A percentile compares a stretch with the other conserved stretches of the same genome.
Conservation (phyloP, 35 echinoderm and acorn worm species). For the Holothuria glaberrima region DNA sequence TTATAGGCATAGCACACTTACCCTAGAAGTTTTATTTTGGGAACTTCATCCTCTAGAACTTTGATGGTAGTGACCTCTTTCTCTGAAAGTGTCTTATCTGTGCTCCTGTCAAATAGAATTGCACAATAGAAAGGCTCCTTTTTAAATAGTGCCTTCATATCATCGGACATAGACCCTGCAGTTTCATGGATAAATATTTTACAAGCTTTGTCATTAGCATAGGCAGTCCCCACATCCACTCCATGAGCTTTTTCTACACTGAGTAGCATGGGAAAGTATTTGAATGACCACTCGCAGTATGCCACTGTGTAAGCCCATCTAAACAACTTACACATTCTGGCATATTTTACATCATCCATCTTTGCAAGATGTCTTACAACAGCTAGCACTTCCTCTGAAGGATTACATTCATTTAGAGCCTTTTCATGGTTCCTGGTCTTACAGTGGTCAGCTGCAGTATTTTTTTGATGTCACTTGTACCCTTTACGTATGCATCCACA, state of each 20-base stretch:
- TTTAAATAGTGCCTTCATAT: conserved; percentile 20
- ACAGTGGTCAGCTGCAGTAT: conserved; percentile 28
- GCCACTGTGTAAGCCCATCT: conserved; percentile 61
- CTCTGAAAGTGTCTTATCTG: conserved; percentile 64
- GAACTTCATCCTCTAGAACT: conserved; percentile 49
- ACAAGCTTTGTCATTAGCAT: conserved; percentile 56
- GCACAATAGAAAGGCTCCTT: conserved; percentile 60
- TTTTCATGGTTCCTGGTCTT: conserved; percentile 9
- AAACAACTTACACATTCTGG: conserved; percentile 70
- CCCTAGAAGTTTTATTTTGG: conserved; percentile 63
- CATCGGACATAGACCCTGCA: conserved; percentile 40
- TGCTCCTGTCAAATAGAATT: conserved; percentile 69
- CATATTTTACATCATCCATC: conserved; percentile 20
- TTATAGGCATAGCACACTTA: conserved; percentile 10
- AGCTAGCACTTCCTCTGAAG: neutral
- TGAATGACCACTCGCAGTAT: conserved; percentile 61
- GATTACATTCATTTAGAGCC: neutral
- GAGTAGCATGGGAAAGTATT: conserved; percentile 18
- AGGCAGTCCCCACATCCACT: conserved; percentile 57
- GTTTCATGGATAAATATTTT: conserved; percentile 57
- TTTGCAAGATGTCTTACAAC: neutral
- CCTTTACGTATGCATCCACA: conserved; percentile 20
- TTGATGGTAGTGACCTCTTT: conserved; percentile 71
- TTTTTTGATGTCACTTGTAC: conserved; percentile 64
- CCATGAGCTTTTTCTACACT: conserved; percentile 62